Evolutionary conservation across 1,140 invertebrate genomes (phyloP), one percentile per base, ranked within the genome.

Genomic region (Macrosteles quadrilineatus): DNA sequence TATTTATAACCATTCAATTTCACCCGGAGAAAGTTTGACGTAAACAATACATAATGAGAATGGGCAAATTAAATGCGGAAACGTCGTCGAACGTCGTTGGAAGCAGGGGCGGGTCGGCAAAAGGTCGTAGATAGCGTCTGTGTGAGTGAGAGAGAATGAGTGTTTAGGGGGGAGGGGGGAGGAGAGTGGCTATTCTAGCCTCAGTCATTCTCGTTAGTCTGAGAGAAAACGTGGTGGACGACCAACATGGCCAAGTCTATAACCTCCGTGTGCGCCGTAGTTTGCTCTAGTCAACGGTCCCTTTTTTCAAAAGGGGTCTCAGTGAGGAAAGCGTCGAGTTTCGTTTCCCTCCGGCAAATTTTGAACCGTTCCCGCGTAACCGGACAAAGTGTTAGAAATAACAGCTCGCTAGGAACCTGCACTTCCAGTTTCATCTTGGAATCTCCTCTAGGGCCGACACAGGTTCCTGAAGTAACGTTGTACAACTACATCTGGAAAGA

Each of bases 401-500:
- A 59, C 4, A 21, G 14, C n/a, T 36, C 32, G 4, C 32, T 36
- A 4, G 32, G 32, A 36, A 59, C 21, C 9, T 43, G 63, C 31
- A 23, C 63, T 2, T 12, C 32, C 19, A 45, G 19, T 43, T 43
- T 12, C 21, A 57, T 76, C 27, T 23, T 73, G 31, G 72, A 75
- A 66, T 85, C 84, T 2, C 82, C 82, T 14, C 83, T 80, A 73
- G 82, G 82, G 73, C 78, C 83, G 74, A 80, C 84, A 27, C 75
- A 79, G 72, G 77, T 83, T 32, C 81, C 82, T 0, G 82, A 83
- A 21, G 76, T 83, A 73, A 81, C 82, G 57, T 74, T 87, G 21
- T 82, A 83, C 25, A 81, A 87, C 30, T 81, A 80, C 76, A 76
- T 86, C 31, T 87, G 84, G 77, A 79, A 79, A 68, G 80, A 85